Base-by-base conservation (phyloP, 2,113 vertebrate species). In the Engraulis encrasicolus region DNA sequence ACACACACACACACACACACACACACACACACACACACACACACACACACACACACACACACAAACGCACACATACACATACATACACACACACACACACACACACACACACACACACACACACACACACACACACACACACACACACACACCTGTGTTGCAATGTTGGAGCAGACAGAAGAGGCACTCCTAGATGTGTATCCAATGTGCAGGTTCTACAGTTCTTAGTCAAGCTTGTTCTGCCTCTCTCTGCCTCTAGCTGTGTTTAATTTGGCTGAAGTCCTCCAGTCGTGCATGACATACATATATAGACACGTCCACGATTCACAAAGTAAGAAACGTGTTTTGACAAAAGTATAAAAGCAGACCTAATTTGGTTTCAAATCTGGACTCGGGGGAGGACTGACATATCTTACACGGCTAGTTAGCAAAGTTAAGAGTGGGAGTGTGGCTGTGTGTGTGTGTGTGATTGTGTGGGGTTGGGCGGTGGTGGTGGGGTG, bases 101-200 rank as follows among this genome's bases (percentile, higher is more conserved):
- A 18, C 23, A 31, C 11, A 78, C 66, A 80, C 48, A 78, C 61
- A 80, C 79, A 48, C 78, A 83, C 61, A 80, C 52, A 84, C 58
- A 78, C 80, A 31, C 74, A 77, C 45, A 45, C 74, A 79, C 23
- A 34, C 48, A 78, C 74, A 82, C 18, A 4, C 45, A 17, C 58
- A 45, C 45, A 48, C 12, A 84, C 37, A 78, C 74, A 23, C 80
- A 50, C 66, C 58, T 78, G 80, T 50, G 11, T 49, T 11, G 66
- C 19, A 71, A 86, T 71, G 54, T 74, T 36, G n/a, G 74, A 86
- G 3, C 81, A 81, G 40, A 83, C 52, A 71, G 61, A 82, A 34
- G 40, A 78, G 61, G 9, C 45, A 58, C 12, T 9, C 38, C 49
- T 37, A 37, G 54, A 81, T 83, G 38, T 74, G 37, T 37, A 54